Conservation (phyloP, 1,140 invertebrate species). For the Lepidurus packardi region DNA sequence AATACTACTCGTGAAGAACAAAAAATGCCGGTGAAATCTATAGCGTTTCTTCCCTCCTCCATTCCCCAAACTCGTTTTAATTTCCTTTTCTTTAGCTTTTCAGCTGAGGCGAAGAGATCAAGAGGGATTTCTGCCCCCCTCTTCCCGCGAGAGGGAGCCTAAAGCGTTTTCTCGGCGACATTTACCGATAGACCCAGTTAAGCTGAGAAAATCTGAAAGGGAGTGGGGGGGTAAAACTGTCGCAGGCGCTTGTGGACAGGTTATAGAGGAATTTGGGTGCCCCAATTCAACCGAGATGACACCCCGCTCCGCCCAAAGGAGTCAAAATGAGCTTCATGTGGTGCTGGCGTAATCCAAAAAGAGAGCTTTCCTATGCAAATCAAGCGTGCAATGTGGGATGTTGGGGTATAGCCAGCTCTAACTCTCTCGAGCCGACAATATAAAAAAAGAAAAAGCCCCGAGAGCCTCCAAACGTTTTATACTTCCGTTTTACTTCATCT, state of each 20-base stretch:
- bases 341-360: neutral
- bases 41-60: neutral
- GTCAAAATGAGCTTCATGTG: neutral
- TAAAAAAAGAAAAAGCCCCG: neutral
- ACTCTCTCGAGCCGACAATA: neutral
- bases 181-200: constrained; percentile 21
- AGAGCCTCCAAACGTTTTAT: neutral
- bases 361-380: constrained; percentile 14
- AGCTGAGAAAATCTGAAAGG: constrained; percentile 12
- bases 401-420: constrained; percentile 1
- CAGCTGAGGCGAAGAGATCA: neutral
- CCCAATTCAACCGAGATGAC: constrained; percentile 9
- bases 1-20: neutral
- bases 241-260: constrained; percentile 2
- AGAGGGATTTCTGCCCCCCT: neutral
- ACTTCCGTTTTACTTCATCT: neutral
- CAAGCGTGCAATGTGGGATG: neutral
- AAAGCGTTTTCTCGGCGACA: neutral
- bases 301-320: neutral
- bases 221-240: neutral
- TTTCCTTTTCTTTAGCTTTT: constrained; percentile 8
- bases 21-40: neutral
- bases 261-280: constrained; percentile 3
- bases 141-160: neutral
- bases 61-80: neutral